These are phyloP conservation scores for Piprites chloris DNA, from an alignment of 2,113 vertebrate species.

Conservation along the genomic window DNA sequence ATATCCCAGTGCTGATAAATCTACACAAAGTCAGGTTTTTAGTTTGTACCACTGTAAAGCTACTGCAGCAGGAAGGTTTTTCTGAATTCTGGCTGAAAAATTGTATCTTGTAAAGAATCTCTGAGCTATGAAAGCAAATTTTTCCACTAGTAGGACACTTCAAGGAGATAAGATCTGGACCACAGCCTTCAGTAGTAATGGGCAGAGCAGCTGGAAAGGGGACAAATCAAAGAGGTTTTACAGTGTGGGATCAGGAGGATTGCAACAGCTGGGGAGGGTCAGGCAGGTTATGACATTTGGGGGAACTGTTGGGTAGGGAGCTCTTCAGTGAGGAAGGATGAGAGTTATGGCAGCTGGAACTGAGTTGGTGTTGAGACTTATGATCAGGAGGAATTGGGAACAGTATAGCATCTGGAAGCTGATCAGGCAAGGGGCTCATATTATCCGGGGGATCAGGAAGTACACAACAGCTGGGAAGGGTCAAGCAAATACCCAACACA, in stretches of 20 bases:
- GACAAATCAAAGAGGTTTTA: slow-evolving; percentile 61
- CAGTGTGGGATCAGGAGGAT: slow-evolving; percentile 45
- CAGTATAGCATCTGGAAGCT: slow-evolving; percentile 57
- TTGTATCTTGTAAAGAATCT: not conserved
- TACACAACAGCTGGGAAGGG: slow-evolving; percentile 63
- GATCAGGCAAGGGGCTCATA: slow-evolving; percentile 59
- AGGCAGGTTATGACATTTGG: slow-evolving; percentile 45
- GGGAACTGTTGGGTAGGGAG: slow-evolving; percentile 32
- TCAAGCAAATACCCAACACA: slow-evolving; percentile 60
- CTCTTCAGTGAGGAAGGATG: not conserved
- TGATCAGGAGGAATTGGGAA: slow-evolving; percentile 42
- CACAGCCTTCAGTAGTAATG: slow-evolving; percentile 27
- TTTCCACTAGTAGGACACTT: slow-evolving; percentile 33
- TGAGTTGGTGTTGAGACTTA: slow-evolving; percentile 32
- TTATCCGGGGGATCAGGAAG: slow-evolving; percentile 46
- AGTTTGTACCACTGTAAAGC: not conserved
- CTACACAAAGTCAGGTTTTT: not conserved
- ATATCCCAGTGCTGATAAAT: not conserved
- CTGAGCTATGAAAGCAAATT: not conserved
- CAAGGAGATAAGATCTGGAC: slow-evolving; percentile 51
- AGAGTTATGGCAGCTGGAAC: slow-evolving; percentile 53
- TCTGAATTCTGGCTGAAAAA: not conserved
- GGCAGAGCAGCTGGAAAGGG: slow-evolving; percentile 52
- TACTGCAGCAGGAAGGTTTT: not conserved
- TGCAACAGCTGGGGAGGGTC: slow-evolving; percentile 58